Evolutionary conservation across 2,797 vertebrate species (phyloP).

Genomic region (Phalanger gymnotis): DNA sequence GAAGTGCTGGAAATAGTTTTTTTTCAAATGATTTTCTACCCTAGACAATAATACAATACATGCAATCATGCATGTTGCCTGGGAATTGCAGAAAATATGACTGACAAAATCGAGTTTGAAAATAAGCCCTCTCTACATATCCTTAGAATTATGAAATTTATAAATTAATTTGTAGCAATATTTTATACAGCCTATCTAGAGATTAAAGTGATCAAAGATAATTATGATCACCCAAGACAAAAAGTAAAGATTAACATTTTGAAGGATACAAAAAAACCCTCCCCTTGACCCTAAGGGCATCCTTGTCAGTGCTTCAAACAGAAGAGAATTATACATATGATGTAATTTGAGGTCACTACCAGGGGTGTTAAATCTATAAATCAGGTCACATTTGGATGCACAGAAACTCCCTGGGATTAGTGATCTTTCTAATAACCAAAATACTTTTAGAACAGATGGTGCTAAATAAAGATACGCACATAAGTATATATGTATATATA

Average conservation of each 20-base stretch:
- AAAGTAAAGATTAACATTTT: neutral
- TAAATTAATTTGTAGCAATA: neutral
- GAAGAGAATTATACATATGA: conserved; percentile 21
- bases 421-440: conserved; percentile 15
- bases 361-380: conserved; percentile 1
- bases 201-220: neutral
- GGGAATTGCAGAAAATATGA: neutral
- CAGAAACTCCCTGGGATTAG: conserved; percentile 24
- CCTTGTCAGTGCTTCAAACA: neutral
- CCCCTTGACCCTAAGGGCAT: neutral
- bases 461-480: conserved; percentile 43
- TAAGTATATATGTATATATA: too few species aligned
- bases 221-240: neutral
- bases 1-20: neutral
- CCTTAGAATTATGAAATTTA: neutral
- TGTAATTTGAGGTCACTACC: neutral
- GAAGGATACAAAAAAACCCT: neutral
- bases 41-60: neutral
- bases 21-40: neutral
- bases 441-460: conserved; percentile 23
- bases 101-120: conserved; percentile 7
- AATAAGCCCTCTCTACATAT: neutral
- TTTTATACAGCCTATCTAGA: neutral
- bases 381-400: conserved; percentile 22
- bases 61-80: neutral